Evolutionary conservation across 2,113 vertebrate genomes (phyloP).

Genomic region (Nycticryphes semicollaris): DNA sequence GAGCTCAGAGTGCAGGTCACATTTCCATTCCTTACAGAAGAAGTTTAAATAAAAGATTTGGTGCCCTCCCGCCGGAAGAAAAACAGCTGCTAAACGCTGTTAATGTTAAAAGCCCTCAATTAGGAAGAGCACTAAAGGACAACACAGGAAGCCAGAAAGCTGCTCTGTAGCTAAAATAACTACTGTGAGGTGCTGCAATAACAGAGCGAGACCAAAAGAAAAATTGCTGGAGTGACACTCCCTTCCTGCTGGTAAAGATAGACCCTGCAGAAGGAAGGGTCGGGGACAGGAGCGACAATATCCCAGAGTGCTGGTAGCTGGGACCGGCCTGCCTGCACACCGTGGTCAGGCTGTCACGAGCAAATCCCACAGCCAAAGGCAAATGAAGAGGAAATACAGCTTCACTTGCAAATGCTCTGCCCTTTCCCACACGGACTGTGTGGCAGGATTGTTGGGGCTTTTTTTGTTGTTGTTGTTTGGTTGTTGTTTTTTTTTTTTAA

Average conservation of each 20-base stretch:
- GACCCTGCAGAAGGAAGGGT: not conserved
- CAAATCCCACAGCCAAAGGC: not conserved
- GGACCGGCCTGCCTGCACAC: not conserved
- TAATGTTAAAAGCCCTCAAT: conserved; percentile 39
- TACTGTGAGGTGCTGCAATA: not conserved
- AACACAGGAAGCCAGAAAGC: conserved; percentile 37
- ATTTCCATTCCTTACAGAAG: not conserved
- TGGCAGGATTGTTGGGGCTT: not conserved
- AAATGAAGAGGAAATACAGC: not conserved
- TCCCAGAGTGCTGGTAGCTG: accelerated
- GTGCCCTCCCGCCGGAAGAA: not conserved
- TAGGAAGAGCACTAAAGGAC: conserved; percentile 14
- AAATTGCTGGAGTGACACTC: not conserved
- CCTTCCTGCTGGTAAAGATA: not conserved
- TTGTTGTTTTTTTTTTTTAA: not conserved
- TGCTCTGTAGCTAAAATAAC: conserved; percentile 54
- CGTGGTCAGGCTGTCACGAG: not conserved
- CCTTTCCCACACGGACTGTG: not conserved
- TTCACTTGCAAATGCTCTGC: not conserved
- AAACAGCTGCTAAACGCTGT: conserved; percentile 34
- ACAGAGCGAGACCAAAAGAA: not conserved
- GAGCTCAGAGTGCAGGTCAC: not conserved
- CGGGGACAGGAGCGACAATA: not conserved
- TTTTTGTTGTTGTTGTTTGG: too few relatives aligned
- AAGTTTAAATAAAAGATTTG: conserved; percentile 12